Evolutionary conservation across 2,113 vertebrate genomes (phyloP).

Genomic region (crab-eating macaque (Macaca fascicularis)): DNA sequence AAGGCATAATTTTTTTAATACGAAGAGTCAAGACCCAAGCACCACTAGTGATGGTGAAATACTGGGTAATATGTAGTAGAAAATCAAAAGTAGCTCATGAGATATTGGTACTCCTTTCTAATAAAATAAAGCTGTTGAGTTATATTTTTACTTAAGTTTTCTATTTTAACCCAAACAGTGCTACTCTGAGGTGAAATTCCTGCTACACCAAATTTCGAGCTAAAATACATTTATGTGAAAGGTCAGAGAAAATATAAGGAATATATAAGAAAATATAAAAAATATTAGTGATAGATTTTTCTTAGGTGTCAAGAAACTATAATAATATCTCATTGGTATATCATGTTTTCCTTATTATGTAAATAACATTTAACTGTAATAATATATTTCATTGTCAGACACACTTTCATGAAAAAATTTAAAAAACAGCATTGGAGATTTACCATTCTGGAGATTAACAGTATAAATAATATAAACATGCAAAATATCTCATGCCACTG

Average conservation of each 20-base stretch:
- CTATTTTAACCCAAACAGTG: constrained; percentile 1
- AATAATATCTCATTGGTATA: not conserved
- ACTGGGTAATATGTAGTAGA: not conserved
- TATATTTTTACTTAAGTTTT: constrained; percentile 37
- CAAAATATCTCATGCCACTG: not conserved
- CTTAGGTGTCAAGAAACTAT: not conserved
- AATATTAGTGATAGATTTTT: not conserved
- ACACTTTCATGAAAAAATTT: not conserved
- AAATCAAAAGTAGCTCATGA: constrained; percentile 7
- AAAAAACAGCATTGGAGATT: not conserved
- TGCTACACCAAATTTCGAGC: constrained; percentile 3
- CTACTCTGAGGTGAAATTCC: constrained; percentile 21
- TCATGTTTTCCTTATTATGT: constrained; percentile 23
- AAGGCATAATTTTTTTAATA: not conserved
- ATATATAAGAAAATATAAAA: not conserved
- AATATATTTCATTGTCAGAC: constrained; percentile 11
- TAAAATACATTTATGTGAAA: constrained; percentile 44
- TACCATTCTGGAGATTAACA: constrained; percentile 7
- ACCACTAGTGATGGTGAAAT: not conserved
- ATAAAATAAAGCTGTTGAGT: constrained; percentile 24
- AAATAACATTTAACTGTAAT: constrained; percentile 37
- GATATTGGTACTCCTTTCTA: not conserved
- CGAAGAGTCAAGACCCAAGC: not conserved
- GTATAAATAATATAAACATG: constrained; percentile 11
- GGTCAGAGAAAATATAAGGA: constrained; percentile 36